These are phyloP conservation scores for Manduca sexta DNA, from an alignment of 1,140 invertebrate species.

Conservation along the genomic window DNA sequence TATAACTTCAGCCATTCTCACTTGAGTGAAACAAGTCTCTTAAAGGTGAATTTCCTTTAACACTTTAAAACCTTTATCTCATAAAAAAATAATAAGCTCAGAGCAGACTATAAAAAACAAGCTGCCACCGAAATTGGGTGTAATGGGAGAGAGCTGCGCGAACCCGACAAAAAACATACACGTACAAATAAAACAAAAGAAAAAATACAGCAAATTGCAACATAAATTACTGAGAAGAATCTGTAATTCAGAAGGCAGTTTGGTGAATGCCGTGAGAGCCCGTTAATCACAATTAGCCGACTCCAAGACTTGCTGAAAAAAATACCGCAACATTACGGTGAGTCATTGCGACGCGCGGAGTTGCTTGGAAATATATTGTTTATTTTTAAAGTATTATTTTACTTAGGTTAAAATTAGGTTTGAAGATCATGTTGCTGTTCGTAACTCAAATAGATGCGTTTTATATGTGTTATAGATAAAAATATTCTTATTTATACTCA, in stretches of 20 bases:
- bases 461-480: no score
- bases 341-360: neutral
- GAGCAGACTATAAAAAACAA: slow-evolving; percentile 6
- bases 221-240: slow-evolving; percentile 44
- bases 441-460: no score
- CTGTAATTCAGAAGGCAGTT: slow-evolving; percentile 29
- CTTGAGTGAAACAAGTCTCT: no score
- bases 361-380: neutral
- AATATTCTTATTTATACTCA: no score
- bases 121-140: slow-evolving; percentile 4
- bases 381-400: no score
- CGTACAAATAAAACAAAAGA: slow-evolving; percentile 1
- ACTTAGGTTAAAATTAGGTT: no score
- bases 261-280: slow-evolving; percentile 14
- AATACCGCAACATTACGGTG: slow-evolving; percentile 13
- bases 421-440: no score
- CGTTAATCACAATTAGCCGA: slow-evolving; percentile 38
- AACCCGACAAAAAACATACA: neutral
- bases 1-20: no score
- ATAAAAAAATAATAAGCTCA: neutral
- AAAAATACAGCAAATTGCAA: slow-evolving; percentile 38
- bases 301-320: slow-evolving; percentile 6
- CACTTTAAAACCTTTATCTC: no score
- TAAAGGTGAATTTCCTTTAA: no score
- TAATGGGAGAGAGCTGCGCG: slow-evolving; percentile 2